Evolutionary conservation across 2,888 invertebrate species (phyloP), one percentile per base, ranked within the genome.

Genomic region (Euspilapteryx auroguttella): DNA sequence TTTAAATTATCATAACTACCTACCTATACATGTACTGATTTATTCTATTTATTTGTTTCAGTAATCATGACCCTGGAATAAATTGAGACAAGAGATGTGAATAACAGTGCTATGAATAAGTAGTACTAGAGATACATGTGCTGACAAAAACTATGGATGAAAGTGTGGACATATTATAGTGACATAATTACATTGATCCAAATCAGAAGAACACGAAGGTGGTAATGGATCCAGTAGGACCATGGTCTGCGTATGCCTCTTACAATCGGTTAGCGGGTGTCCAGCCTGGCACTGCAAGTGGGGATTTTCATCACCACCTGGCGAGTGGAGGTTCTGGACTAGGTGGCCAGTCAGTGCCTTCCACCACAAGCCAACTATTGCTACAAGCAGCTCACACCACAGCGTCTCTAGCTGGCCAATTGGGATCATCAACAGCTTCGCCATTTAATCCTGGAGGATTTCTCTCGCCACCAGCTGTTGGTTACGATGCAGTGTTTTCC

Each of bases 161-260:
- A 58, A 71, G 65, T 69, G 73, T 68, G 71, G 68, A 71, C 64
- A 29, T 15, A 21, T 57, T 58, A 53, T 58, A 59, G 61, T 73
- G 65, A 73, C 57, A 66, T 49, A 61, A 54, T 65, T 65, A 61
- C 52, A 64, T 61, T 66, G 52, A 59, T 48, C 56, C 45, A 47
- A 50, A 48, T 49, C 37, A 49, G 45, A 49, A 58, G 54, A 65
- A 52, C 58, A 68, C 71, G 64, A 57, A 73, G 71, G 61, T 73
- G 78, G 78, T 77, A 76, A 91, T 91, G 90, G 91, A 91, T 85
- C 90, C 90, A 62, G 88, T 87, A 66, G 89, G 88, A 78, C 89
- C 90, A 78, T 91, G 91, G 91, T 83, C 85, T 58, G 85, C 85
- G 58, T 87, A 87, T 68, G 80, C 85, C 57, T 85, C 88, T 45